phyloP scores from a whole-genome alignment of 2,888 invertebrate species.

The Pasiphila rectangulata region DNA sequence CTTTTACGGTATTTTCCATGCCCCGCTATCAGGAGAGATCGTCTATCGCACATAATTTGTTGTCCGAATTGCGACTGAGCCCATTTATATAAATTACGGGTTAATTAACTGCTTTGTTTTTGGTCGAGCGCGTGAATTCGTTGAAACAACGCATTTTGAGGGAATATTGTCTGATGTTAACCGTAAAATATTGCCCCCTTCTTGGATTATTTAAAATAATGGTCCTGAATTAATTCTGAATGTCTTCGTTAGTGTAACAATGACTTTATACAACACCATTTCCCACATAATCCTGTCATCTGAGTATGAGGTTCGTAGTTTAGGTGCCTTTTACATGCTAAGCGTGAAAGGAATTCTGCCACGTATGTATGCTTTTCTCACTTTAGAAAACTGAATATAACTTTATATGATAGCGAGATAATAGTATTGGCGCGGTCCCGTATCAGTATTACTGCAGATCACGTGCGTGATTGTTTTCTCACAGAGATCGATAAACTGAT shows the following conservation, averaged over 20 bases:
- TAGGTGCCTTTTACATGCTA: neutral
- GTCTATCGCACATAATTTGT: slow-evolving; percentile 63
- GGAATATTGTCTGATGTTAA: slow-evolving; percentile 47
- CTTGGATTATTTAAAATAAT: slow-evolving; percentile 27
- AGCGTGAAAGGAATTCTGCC: slow-evolving; percentile 5
- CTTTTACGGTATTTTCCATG: slow-evolving; percentile 44
- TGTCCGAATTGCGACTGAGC: slow-evolving; percentile 59
- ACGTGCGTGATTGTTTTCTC: slow-evolving; percentile 57
- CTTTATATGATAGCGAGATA: slow-evolving; percentile 43
- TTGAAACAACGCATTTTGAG: slow-evolving; percentile 56
- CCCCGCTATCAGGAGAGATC: slow-evolving; percentile 50
- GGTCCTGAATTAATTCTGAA: slow-evolving; percentile 28
- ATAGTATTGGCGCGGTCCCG: slow-evolving; percentile 55
- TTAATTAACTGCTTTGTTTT: slow-evolving; percentile 70
- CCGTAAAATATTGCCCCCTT: slow-evolving; percentile 52
- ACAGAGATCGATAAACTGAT: slow-evolving; percentile 61
- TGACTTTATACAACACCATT: slow-evolving; percentile 11
- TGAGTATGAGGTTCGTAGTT: slow-evolving; percentile 1
- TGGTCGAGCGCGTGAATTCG: slow-evolving; percentile 60
- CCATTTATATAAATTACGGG: slow-evolving; percentile 70
- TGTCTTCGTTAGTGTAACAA: slow-evolving; percentile 23
- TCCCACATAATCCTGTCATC: slow-evolving; percentile 15
- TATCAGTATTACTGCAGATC: slow-evolving; percentile 37
- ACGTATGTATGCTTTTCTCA: slow-evolving; percentile 14
- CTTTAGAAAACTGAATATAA: slow-evolving; percentile 17